Percentiles rank a stretch among this genome's conserved stretches.
phyloP scores from a whole-genome alignment of 2,113 vertebrate genomes.

The Amblyornis subalaris region DNA sequence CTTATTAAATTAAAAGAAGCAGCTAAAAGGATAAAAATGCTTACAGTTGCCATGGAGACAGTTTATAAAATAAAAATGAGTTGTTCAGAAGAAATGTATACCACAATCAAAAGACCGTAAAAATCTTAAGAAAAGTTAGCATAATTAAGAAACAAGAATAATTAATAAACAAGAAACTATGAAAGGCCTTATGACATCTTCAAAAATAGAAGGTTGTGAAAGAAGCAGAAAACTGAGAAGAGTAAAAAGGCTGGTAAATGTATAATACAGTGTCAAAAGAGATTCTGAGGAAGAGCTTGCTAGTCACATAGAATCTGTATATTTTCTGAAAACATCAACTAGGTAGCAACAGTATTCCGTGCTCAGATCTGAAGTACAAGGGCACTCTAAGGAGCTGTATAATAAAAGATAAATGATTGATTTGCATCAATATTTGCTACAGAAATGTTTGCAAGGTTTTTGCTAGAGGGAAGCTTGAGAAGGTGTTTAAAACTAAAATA shows the following conservation, averaged over 20 bases:
- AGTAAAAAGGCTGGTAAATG: neutral
- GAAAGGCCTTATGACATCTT: neutral
- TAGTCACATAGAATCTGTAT: neutral
- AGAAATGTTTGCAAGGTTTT: neutral
- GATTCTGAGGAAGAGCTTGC: neutral
- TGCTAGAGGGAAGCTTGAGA: neutral
- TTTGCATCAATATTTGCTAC: neutral
- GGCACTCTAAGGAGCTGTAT: neutral
- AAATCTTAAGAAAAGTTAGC: neutral
- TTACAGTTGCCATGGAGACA: neutral
- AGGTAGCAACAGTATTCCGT: neutral
- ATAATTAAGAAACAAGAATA: neutral
- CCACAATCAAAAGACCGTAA: neutral
- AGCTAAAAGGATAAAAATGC: neutral
- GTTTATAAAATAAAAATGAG: conserved; percentile 21
- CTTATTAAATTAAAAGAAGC: neutral
- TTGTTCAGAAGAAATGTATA: neutral
- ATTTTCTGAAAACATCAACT: neutral
- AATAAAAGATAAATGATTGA: neutral
- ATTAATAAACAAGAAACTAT: neutral
- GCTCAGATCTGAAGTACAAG: neutral
- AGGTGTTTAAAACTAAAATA: neutral
- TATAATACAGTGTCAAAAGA: neutral
- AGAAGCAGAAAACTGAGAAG: neutral
- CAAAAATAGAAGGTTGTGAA: neutral